Evolutionary conservation across 2,113 vertebrate species (phyloP), one percentile per base, ranked within the genome.

Genomic region (Odontophorus gujanensis): DNA sequence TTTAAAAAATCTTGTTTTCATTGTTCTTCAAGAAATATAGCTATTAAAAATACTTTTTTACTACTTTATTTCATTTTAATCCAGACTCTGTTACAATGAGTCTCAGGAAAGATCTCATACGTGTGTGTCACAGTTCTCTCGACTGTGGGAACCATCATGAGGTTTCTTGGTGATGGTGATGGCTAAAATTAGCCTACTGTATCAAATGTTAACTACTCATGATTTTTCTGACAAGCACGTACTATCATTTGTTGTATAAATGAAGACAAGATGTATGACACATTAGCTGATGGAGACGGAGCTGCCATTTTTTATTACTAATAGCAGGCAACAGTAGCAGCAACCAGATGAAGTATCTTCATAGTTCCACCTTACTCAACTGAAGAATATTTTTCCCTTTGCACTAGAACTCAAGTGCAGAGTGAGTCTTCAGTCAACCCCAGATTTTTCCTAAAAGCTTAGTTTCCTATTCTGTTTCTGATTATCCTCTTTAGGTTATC

Each of bases 381-480:
- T 18, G 25, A n/a, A 78, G 47, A 63, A 36, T 38, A 62, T 69
- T 84, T 84, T 89, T 3, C 22, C 78, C 40, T 85, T 78, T 24
- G 24, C 10, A 34, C 6, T 21, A 63, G 90, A 80, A 42, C 40
- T n/a, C 16, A 25, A 67, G 26, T 20, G 18, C 11, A 43, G 3
- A 62, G 57, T 24, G 42, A 58, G 26, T 48, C 13, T 90, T 85
- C 62, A 62, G 72, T 79, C 74, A 81, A 66, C 55, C 3, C 9
- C 32, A 53, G 25, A 5, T 28, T 80, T 45, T 89, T 67, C 53
- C 48, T 32, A 1, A 73, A 79, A 81, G 21, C 40, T 76, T 84
- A 9, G 22, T 85, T 96, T 96, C 83, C 92, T 92, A 57, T 18
- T 69, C 73, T 76, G 53, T 63, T 96, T 96, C 92, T 93, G 91